Evolutionary conservation across 2,113 vertebrate species (phyloP).

Genomic region (Laterallus jamaicensis): DNA sequence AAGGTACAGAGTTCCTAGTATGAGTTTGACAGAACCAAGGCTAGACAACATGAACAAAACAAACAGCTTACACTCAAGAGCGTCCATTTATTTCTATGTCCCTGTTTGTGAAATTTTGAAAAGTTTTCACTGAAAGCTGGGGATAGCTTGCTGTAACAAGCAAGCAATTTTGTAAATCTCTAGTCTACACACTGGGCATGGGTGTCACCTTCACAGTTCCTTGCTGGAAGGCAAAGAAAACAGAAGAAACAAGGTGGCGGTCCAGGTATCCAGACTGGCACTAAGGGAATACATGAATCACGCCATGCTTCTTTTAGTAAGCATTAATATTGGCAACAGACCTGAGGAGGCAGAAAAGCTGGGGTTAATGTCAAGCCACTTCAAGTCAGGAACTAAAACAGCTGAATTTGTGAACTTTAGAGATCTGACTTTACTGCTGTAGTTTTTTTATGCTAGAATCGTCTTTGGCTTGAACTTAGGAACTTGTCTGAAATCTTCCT

Average conservation of each 20-base stretch:
- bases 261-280: neutral
- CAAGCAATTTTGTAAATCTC: neutral
- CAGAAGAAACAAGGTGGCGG: neutral
- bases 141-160: neutral
- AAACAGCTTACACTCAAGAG: neutral
- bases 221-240: neutral
- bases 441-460: conserved; percentile 20
- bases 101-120: neutral
- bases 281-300: neutral
- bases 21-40: neutral
- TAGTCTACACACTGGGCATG: neutral
- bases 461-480: conserved; percentile 36
- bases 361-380: neutral
- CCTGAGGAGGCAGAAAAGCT: neutral
- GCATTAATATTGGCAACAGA: neutral
- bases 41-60: neutral
- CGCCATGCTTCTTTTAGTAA: neutral
- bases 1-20: neutral
- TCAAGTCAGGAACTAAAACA: neutral
- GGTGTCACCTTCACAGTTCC: neutral
- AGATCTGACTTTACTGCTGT: conserved; percentile 29
- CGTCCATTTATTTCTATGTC: neutral
- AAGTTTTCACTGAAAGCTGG: neutral
- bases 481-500: conserved; percentile 7
- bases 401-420: conserved; percentile 25